Evolutionary conservation across 2,888 invertebrate genomes (phyloP), one percentile per base, ranked within the genome.

Genomic region (Drosophila maculinotata): DNA sequence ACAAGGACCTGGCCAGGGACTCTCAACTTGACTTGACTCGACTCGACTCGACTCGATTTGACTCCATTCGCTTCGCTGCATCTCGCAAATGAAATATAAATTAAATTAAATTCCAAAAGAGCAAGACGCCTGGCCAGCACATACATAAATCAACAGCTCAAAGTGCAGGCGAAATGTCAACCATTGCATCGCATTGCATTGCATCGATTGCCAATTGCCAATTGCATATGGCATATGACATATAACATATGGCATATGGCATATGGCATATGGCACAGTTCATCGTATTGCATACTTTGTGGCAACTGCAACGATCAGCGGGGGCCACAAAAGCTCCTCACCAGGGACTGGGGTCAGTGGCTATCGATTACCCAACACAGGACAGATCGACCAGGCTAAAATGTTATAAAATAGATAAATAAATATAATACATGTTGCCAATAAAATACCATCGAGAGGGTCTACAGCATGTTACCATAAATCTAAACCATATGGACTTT

Each of bases 101-200:
- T 83, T 87, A 76, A 87, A 87, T 83, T 83, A 81, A 84, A 73
- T 78, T 84, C 67, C 68, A 70, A 86, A 71, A 77, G 79, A 62
- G 75, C 59, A 78, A 78, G 69, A 67, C 76, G 63, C 69, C 66
- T 53, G 63, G 52, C 56, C 47, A 47, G 41, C 65, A 66, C 63
- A 77, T 77, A 69, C 79, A 79, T 75, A 72, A 82, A 79, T 82
- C 79, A 82, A 53, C 59, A 77, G 59, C 72, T 72, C 80, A 77
- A 79, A 77, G 80, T 79, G 78, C 74, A 77, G 59, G 65, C 59
- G 65, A 74, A 78, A 70, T 78, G 75, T 64, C 75, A 75, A 64
- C 25, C 56, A 41, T 48, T 3, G 47, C 53, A 63, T 75, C 47
- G 70, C 17, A 69, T 58, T 56, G 60, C 51, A 57, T 56, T 53